A percentile compares a stretch with the other conserved stretches of the same genome.
Conservation (phyloP, 2,888 invertebrate species). For the Rotaria socialis region DNA sequence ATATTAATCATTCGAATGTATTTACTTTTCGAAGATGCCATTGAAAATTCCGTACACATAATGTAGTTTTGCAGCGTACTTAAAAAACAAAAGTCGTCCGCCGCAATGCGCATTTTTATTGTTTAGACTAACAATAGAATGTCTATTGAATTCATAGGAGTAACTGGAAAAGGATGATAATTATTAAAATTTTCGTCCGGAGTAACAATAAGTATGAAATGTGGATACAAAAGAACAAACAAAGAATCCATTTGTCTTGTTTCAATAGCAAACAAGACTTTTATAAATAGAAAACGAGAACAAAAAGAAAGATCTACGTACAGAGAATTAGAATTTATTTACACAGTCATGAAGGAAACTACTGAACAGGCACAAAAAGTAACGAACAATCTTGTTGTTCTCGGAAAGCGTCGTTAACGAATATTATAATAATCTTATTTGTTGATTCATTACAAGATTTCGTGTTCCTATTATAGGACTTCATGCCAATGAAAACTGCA, state of each 20-base stretch:
- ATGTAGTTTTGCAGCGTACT: too few relatives aligned
- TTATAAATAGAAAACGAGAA: background rate
- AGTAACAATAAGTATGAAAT: too few relatives aligned
- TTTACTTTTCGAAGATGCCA: too few relatives aligned
- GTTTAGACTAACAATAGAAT: too few relatives aligned
- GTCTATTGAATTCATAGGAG: too few relatives aligned
- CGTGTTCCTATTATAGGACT: background rate
- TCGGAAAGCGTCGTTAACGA: background rate
- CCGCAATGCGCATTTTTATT: too few relatives aligned
- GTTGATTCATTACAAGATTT: background rate
- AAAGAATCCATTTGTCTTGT: background rate
- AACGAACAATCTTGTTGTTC: background rate
- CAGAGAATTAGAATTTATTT: background rate
- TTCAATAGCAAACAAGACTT: background rate
- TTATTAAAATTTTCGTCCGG: too few relatives aligned
- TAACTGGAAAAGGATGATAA: too few relatives aligned
- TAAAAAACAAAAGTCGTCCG: too few relatives aligned
- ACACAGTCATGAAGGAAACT: background rate
- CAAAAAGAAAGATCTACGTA: background rate
- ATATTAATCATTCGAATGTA: too few relatives aligned
- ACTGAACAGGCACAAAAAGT: background rate
- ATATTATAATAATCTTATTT: background rate
- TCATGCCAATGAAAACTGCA: background rate
- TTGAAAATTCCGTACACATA: too few relatives aligned
- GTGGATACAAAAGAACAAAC: too few relatives aligned